phyloP scores from a whole-genome alignment of 2,888 invertebrate species.

The Belgica antarctica region DNA sequence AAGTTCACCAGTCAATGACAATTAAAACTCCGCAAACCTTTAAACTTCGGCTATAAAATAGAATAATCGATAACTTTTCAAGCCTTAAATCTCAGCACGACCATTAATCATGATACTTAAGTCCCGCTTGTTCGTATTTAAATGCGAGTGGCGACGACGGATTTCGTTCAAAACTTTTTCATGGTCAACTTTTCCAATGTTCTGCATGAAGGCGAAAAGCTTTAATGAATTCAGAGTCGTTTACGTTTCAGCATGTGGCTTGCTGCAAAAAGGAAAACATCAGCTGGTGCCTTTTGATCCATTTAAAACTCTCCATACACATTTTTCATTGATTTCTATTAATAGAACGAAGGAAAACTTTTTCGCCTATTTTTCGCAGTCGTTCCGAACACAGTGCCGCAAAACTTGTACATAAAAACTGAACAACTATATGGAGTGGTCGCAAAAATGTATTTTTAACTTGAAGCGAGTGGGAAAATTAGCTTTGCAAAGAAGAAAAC shows the following conservation, averaged over 20 bases:
- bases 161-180: not conserved
- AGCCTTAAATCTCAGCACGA: not conserved
- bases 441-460: not conserved
- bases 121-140: too few species aligned
- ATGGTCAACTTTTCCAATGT: not conserved
- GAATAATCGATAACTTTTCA: not conserved
- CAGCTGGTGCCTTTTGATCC: slow-evolving; percentile 18
- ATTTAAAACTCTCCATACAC: slow-evolving; percentile 15
- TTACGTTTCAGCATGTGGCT: slow-evolving; percentile 13
- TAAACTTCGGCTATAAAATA: not conserved
- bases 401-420: slow-evolving; percentile 4
- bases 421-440: slow-evolving; percentile 3
- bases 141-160: not conserved
- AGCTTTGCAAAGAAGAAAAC: not conserved
- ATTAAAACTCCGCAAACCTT: not conserved
- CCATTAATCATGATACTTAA: slow-evolving; percentile 5
- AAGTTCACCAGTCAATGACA: not conserved
- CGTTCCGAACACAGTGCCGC: not conserved
- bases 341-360: slow-evolving; percentile 17
- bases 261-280: slow-evolving; percentile 11
- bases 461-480: not conserved
- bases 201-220: not conserved
- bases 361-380: slow-evolving; percentile 12
- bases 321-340: slow-evolving; percentile 27
- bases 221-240: not conserved